A percentile compares a stretch with the other conserved stretches of the same genome.
These are phyloP conservation scores for Drosophila rufa DNA, from an alignment of 1,140 invertebrate species.

Conservation along the genomic window DNA sequence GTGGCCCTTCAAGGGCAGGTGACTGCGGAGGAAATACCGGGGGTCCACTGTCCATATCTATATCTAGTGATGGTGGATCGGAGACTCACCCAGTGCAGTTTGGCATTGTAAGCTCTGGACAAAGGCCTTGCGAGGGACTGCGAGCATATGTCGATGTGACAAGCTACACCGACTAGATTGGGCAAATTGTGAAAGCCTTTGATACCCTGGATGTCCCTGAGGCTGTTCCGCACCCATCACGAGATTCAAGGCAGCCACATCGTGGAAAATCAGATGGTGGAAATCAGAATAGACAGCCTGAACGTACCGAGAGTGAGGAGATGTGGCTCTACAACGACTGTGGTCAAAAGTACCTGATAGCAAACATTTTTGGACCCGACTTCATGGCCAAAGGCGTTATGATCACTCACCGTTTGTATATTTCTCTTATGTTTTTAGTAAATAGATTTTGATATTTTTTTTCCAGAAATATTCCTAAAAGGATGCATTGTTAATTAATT, in stretches of 20 bases:
- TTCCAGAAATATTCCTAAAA: no score
- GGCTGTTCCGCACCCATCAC: no score
- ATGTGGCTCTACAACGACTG: background rate
- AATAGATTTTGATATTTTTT: background rate
- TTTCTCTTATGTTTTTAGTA: background rate
- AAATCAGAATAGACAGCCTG: no score
- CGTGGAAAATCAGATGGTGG: no score
- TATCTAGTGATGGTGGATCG: no score
- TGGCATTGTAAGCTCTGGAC: background rate
- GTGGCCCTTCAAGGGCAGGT: background rate
- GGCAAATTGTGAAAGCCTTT: background rate
- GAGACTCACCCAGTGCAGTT: background rate
- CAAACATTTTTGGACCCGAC: conserved; percentile 3
- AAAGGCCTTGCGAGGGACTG: background rate
- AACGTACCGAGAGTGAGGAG: background rate
- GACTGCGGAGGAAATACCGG: background rate
- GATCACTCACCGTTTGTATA: conserved; percentile 5
- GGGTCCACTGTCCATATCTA: background rate
- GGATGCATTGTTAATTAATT: no score
- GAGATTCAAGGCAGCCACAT: background rate
- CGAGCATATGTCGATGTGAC: conserved; percentile 1
- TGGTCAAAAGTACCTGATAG: background rate
- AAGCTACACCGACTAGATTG: background rate
- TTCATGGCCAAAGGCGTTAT: conserved; percentile 14
- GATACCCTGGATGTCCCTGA: background rate